A percentile compares a stretch with the other conserved stretches of the same genome.
Evolutionary conservation across 2,888 invertebrate genomes (phyloP).

Genomic region (Spodoptera littoralis): DNA sequence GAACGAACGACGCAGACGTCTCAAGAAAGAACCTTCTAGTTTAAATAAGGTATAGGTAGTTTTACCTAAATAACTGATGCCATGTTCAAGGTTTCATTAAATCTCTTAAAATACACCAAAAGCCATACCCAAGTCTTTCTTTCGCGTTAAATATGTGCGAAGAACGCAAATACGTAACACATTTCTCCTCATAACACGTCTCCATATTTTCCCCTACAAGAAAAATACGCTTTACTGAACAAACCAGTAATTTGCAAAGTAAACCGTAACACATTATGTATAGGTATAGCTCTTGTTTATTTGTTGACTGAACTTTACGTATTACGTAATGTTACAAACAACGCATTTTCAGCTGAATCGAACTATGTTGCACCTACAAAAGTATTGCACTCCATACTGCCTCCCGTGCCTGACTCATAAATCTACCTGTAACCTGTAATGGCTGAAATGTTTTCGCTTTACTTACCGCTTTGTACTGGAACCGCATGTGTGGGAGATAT

Average conservation of each 20-base stretch:
- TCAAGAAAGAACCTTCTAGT: too few relatives aligned
- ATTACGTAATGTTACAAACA: slow-evolving; percentile 15
- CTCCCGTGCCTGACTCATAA: slow-evolving; percentile 7
- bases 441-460: too few relatives aligned
- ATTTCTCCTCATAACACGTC: not conserved
- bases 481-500: too few relatives aligned
- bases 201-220: slow-evolving; percentile 14
- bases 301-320: slow-evolving; percentile 28
- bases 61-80: too few relatives aligned
- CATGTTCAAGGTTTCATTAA: too few relatives aligned
- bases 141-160: too few relatives aligned
- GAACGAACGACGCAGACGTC: too few relatives aligned
- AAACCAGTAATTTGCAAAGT: slow-evolving; percentile 21
- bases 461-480: too few relatives aligned
- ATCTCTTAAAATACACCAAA: too few relatives aligned
- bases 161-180: not conserved
- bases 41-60: too few relatives aligned
- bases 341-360: slow-evolving; percentile 5
- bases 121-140: too few relatives aligned
- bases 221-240: slow-evolving; percentile 19
- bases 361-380: slow-evolving; percentile 3
- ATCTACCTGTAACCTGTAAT: not conserved
- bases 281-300: slow-evolving; percentile 22
- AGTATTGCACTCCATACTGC: slow-evolving; percentile 8
- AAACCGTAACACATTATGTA: slow-evolving; percentile 5